These are phyloP conservation scores for Picathartes gymnocephalus DNA, from an alignment of 2,113 vertebrate species.

Conservation along the genomic window DNA sequence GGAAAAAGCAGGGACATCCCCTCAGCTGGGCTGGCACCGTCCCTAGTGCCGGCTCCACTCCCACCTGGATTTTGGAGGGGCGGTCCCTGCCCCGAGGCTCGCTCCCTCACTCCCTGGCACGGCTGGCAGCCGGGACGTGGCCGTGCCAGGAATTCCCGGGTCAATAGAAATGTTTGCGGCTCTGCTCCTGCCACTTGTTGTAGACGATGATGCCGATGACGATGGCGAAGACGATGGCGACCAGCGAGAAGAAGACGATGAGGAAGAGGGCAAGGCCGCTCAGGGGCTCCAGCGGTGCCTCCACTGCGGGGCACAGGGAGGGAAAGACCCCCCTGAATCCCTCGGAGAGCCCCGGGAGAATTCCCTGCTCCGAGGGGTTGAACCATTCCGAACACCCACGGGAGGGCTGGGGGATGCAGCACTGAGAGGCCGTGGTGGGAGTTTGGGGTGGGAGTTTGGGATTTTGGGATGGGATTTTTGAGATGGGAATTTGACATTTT, in stretches of 20 bases:
- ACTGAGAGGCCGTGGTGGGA: too few species aligned
- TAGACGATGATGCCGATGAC: constrained; percentile 88
- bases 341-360: too few species aligned
- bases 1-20: neutral
- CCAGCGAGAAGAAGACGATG: constrained; percentile 87
- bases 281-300: constrained; percentile 73
- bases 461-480: neutral
- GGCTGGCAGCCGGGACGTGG: neutral
- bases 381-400: too few species aligned
- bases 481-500: neutral
- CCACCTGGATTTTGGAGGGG: too few species aligned
- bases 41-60: too few species aligned
- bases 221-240: constrained; percentile 87
- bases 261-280: constrained; percentile 87
- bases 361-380: too few species aligned
- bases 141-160: rapidly evolving
- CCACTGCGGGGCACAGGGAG: constrained; percentile 42
- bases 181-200: constrained; percentile 92
- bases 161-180: constrained; percentile 96
- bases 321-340: neutral
- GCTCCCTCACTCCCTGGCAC: neutral
- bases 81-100: neutral
- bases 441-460: neutral
- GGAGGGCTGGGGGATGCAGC: too few species aligned
- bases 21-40: neutral